Evolutionary conservation across 2,797 vertebrate species (phyloP).

Genomic region (Yasuhikotakia modesta): DNA sequence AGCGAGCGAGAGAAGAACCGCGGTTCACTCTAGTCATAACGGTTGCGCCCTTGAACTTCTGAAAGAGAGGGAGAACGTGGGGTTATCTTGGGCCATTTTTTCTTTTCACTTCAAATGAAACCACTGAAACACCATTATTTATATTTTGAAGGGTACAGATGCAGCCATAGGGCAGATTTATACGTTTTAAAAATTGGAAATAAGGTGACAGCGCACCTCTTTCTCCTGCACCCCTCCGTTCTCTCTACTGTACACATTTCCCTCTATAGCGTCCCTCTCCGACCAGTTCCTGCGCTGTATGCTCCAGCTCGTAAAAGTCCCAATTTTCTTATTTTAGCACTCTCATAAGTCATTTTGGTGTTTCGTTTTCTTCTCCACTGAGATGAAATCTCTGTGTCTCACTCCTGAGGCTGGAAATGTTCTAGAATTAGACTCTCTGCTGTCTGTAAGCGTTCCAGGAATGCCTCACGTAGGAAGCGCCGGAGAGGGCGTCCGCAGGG

Average conservation of each 20-base stretch:
- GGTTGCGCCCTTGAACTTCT: constrained; percentile 38
- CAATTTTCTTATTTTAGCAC: not conserved
- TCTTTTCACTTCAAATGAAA: constrained; percentile 39
- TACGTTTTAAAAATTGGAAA: constrained; percentile 35
- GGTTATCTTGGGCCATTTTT: constrained; percentile 26
- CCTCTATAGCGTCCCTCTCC: constrained; percentile 4
- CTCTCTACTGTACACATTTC: constrained; percentile 21
- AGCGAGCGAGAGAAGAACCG: constrained; percentile 15
- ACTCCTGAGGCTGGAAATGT: constrained; percentile 7
- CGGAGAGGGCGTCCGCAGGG: not conserved
- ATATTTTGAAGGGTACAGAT: constrained; percentile 35
- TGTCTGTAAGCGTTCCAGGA: not conserved
- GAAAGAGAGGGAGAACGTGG: constrained; percentile 17
- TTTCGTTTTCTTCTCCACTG: not conserved
- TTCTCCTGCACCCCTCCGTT: not conserved
- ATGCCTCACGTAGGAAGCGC: constrained; percentile 5
- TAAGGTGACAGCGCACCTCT: constrained; percentile 20
- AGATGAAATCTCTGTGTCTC: not conserved
- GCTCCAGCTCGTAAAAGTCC: not conserved
- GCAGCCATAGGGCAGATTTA: constrained; percentile 20
- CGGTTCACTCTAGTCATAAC: constrained; percentile 16
- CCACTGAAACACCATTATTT: constrained; percentile 40
- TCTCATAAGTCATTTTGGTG: not conserved
- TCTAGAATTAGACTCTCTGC: constrained; percentile 17
- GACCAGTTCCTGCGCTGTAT: not conserved